Evolutionary conservation across 2,888 invertebrate genomes (phyloP).

Genomic region (Mamestra brassicae): DNA sequence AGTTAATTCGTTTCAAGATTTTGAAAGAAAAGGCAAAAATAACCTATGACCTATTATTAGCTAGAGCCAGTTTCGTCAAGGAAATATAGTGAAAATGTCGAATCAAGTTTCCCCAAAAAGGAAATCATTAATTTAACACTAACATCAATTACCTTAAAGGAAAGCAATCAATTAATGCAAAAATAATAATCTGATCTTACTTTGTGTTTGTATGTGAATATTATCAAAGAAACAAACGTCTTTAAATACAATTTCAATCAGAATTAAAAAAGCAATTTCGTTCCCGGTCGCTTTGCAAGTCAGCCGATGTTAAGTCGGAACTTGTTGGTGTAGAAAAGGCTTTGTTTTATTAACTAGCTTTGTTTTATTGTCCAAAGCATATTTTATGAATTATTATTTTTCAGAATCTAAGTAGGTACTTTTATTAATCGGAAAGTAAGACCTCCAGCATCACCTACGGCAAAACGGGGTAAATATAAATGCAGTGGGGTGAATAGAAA

Average conservation of each 20-base stretch:
- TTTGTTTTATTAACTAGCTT: slow-evolving; percentile 12
- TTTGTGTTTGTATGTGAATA: slow-evolving; percentile 3
- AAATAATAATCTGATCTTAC: slow-evolving; percentile 6
- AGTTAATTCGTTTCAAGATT: neutral
- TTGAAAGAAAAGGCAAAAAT: neutral
- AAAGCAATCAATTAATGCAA: slow-evolving; percentile 12
- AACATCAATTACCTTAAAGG: neutral
- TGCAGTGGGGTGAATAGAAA: too few species aligned
- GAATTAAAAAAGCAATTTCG: slow-evolving; percentile 49
- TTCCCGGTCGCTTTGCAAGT: slow-evolving; percentile 43
- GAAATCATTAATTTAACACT: neutral
- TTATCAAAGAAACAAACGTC: slow-evolving; percentile 23
- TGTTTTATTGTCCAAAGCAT: slow-evolving; percentile 13
- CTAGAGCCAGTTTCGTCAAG: neutral
- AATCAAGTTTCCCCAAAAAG: neutral
- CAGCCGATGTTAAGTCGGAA: slow-evolving; percentile 10
- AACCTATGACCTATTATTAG: neutral
- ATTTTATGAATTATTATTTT: neutral
- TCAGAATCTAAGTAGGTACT: neutral
- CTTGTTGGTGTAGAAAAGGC: slow-evolving; percentile 11
- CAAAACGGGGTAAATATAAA: too few species aligned
- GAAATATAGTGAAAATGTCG: neutral
- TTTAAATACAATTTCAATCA: slow-evolving; percentile 37
- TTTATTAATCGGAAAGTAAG: neutral
- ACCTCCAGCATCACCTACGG: neutral